Conservation (phyloP, 2,113 vertebrate genomes). For the Acanthisitta chloris region DNA sequence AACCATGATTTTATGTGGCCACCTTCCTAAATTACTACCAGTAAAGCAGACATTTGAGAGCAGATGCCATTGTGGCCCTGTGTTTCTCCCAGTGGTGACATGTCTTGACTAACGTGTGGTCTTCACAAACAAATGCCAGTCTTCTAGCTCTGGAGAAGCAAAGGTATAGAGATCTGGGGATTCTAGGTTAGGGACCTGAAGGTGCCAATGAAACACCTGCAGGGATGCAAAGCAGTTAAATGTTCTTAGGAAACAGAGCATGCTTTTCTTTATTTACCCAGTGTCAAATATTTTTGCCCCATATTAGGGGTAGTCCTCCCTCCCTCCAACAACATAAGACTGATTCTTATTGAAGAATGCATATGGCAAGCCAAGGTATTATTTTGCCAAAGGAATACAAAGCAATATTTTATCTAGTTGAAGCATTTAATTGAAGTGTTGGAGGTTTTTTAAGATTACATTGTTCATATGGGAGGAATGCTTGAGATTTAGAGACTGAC, state of each 20-base stretch:
- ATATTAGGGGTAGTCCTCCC: neutral
- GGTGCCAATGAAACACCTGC: neutral
- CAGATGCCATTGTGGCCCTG: accelerated
- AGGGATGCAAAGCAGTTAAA: neutral
- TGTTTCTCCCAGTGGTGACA: neutral
- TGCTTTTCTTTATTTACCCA: neutral
- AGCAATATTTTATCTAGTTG: neutral
- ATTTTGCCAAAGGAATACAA: neutral
- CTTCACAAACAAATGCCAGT: neutral
- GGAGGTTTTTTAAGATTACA: neutral
- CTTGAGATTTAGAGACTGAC: neutral
- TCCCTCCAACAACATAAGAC: neutral
- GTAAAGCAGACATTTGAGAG: neutral
- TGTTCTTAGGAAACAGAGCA: neutral
- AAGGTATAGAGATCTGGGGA: neutral
- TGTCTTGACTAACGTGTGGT: accelerated
- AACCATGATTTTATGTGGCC: neutral
- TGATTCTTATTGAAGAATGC: neutral
- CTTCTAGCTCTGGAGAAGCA: neutral
- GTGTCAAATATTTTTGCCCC: neutral
- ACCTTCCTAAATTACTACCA: neutral
- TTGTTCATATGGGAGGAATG: neutral
- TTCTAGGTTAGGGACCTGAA: neutral
- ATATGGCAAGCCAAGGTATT: neutral
- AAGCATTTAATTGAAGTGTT: neutral